phyloP scores from a whole-genome alignment of 1,140 invertebrate genomes.

The Bombus confusus region DNA sequence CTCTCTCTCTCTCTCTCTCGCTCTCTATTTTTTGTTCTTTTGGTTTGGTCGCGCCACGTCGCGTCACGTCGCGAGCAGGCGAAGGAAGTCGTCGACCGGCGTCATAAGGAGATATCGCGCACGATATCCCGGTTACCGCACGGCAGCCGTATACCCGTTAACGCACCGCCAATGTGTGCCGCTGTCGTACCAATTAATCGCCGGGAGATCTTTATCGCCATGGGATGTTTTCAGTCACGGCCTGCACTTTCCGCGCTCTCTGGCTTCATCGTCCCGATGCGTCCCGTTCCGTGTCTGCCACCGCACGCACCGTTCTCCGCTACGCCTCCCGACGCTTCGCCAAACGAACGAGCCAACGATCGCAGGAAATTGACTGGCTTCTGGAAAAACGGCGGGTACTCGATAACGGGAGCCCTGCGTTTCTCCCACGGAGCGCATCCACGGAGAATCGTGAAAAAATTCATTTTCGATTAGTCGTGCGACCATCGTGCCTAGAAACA shows the following conservation, averaged over 20 bases:
- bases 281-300: conserved; percentile 33
- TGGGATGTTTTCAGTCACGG: conserved; percentile 80
- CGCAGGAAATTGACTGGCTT: conserved; percentile 39
- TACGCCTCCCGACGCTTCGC: too few relatives aligned
- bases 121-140: conserved; percentile 59
- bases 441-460: conserved; percentile 3
- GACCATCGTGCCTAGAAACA: conserved; percentile 3
- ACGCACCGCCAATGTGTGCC: conserved; percentile 70
- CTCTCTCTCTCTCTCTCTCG: too few relatives aligned
- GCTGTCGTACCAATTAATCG: conserved; percentile 82
- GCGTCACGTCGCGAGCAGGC: conserved; percentile 13
- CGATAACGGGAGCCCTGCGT: conserved; percentile 27
- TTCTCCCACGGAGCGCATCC: conserved; percentile 26
- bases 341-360: background rate
- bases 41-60: conserved; percentile 28
- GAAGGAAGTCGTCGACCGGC: conserved; percentile 60
- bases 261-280: conserved; percentile 48
- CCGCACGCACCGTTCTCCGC: too few relatives aligned
- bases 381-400: conserved; percentile 22
- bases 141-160: conserved; percentile 62
- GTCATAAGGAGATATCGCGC: conserved; percentile 66
- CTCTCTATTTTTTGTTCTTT: background rate
- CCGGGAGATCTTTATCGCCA: conserved; percentile 80
- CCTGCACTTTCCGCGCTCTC: conserved; percentile 62
- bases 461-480: conserved; percentile 44